Base-by-base conservation (phyloP, 2,888 invertebrate genomes). In the Lypha dubia region DNA sequence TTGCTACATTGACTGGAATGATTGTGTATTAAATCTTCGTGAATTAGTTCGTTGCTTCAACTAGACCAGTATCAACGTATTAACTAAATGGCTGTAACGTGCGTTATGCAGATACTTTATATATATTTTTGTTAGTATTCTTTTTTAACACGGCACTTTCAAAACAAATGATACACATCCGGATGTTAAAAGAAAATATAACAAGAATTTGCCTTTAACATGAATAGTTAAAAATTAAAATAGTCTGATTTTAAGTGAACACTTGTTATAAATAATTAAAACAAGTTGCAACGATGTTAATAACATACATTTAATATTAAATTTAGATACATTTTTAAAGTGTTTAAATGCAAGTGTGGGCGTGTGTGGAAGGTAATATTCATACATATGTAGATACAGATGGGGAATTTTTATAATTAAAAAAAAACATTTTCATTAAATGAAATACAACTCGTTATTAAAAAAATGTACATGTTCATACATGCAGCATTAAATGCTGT, bases 31-130 rank as follows among this genome's bases (percentile, higher is more conserved):
- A 38, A 65, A 73, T 73, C 46, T 58, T 58, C 63, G 62, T 58
- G 46, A 73, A 74, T 81, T 84, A 84, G 84, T 84, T 84, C 73
- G 77, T 70, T 84, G 71, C 81, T 77, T 81, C 49, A 81, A 77
- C 84, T 81, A 74, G 60, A 56, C 73, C 56, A 51, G 77, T 74
- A 56, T 49, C n/a, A 77, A 84, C 84, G 84, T 74, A 62, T 63
- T 22, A n/a, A n/a, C n/a, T n/a, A 65, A 20, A 58, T 65, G 71
- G 22, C 44, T 28, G 46, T 49, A 46, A 73, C 28, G 15, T 49
- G 60, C 51, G 46, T 63, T 11, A 41, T 6, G 28, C 20, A 24
- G 17, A 53, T 17, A 15, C 51, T 74, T 51, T 38, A 22, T 4
- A 41, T 51, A 20, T 20, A 49, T 24, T 51, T 68, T 68, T 58